Conservation (phyloP, 2,888 invertebrate species). For the Hydraecia micacea region DNA sequence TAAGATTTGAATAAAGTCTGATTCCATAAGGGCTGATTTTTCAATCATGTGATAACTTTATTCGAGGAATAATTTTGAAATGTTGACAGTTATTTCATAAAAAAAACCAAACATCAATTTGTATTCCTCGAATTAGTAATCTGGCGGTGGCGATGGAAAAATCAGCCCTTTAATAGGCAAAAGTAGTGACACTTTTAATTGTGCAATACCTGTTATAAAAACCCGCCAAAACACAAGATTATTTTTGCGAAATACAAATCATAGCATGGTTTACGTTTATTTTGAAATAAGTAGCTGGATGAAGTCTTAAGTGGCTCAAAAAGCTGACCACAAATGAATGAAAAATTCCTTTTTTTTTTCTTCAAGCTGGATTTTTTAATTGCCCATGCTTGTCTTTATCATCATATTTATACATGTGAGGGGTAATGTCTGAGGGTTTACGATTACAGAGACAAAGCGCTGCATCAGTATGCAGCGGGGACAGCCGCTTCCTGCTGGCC, state of each 20-base stretch:
- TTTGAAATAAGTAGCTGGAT: background rate
- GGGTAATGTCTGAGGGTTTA: slow-evolving; percentile 46
- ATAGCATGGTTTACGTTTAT: background rate
- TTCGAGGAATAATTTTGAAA: too few relatives aligned
- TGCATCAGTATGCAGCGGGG: slow-evolving; percentile 83
- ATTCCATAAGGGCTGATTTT: background rate
- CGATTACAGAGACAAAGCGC: slow-evolving; percentile 63
- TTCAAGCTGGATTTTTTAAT: background rate
- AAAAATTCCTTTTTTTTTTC: background rate
- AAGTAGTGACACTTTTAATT: background rate
- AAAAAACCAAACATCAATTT: too few relatives aligned
- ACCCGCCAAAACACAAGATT: background rate
- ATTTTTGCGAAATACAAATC: background rate
- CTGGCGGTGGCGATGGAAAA: too few relatives aligned
- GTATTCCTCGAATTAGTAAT: too few relatives aligned
- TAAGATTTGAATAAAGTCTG: background rate
- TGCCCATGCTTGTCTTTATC: background rate
- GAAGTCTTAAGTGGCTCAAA: background rate
- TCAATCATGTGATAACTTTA: too few relatives aligned
- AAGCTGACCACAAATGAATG: background rate
- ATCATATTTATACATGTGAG: slow-evolving; percentile 30
- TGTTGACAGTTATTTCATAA: too few relatives aligned
- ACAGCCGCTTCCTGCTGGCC: slow-evolving; percentile 84
- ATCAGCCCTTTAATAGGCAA: background rate
- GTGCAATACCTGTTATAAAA: background rate